Percentiles rank a stretch among this genome's conserved stretches.
Evolutionary conservation across 2,888 invertebrate species (phyloP).

Genomic region (Leptura quadrifasciata): DNA sequence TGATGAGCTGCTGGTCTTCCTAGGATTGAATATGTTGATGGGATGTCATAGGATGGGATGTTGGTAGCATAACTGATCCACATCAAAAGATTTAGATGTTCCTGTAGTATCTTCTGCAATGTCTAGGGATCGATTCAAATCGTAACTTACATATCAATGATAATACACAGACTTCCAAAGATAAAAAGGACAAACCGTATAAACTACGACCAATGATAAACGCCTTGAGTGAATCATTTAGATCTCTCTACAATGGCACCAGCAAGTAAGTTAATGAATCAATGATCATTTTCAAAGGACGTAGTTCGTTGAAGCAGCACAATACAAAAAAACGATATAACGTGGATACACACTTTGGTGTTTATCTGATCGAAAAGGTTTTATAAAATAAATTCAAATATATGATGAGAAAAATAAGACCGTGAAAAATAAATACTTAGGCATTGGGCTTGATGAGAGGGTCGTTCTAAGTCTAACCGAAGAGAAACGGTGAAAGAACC

Average conservation of each 20-base stretch:
- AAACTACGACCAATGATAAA: constrained; percentile 25
- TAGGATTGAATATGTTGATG: constrained; percentile 13
- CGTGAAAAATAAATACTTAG: not conserved
- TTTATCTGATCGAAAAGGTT: too few relatives aligned
- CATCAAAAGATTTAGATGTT: too few relatives aligned
- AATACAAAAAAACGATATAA: constrained; percentile 1
- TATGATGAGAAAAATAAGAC: not conserved
- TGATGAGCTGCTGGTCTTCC: constrained; percentile 12
- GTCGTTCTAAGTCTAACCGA: constrained; percentile 44
- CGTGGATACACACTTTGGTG: constrained; percentile 43
- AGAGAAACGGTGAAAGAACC: constrained; percentile 45
- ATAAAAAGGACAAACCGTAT: constrained; percentile 21
- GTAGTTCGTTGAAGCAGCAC: not conserved
- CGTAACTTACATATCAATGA: constrained; percentile 26
- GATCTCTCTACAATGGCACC: not conserved
- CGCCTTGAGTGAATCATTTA: constrained; percentile 13
- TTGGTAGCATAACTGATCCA: constrained; percentile 2
- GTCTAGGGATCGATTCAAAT: constrained; percentile 18
- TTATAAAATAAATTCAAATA: too few relatives aligned
- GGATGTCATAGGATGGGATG: constrained; percentile 6
- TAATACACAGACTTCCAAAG: not conserved
- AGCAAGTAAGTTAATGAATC: constrained; percentile 10
- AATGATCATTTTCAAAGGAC: constrained; percentile 14
- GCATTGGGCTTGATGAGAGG: constrained; percentile 33
- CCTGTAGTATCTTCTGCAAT: too few relatives aligned